phyloP scores from a whole-genome alignment of 2,797 vertebrate species.

The Micromesistius poutassou region DNA sequence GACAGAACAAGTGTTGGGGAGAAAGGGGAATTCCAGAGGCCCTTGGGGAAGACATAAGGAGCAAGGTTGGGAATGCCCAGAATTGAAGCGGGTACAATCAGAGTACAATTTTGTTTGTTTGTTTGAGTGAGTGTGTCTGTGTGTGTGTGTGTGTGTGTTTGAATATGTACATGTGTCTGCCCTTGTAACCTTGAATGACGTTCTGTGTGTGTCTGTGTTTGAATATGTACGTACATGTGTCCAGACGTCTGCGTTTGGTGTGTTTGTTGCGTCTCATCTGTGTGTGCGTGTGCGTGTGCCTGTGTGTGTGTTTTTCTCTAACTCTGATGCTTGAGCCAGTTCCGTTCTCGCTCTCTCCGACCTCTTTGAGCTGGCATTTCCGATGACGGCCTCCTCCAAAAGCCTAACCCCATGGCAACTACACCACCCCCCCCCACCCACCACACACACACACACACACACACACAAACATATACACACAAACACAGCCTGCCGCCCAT shows the following conservation, averaged over 20 bases:
- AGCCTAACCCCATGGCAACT: constrained; percentile 74
- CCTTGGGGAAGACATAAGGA: constrained; percentile 30
- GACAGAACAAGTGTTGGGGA: constrained; percentile 7
- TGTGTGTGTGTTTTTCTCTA: constrained; percentile 52
- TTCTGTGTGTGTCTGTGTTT: not conserved
- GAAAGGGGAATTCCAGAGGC: constrained; percentile 24
- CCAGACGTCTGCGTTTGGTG: not conserved
- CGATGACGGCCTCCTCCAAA: constrained; percentile 41
- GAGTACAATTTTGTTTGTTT: constrained; percentile 9
- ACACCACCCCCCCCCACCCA: constrained; percentile 69
- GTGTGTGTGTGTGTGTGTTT: not conserved
- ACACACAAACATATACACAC: not conserved
- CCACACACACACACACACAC: not conserved
- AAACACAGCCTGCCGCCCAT: too few relatives aligned
- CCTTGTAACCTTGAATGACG: not conserved
- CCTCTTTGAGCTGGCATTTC: constrained; percentile 67
- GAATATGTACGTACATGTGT: not conserved
- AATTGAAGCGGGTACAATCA: constrained; percentile 15
- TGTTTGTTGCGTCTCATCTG: constrained; percentile 6
- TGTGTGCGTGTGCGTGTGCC: constrained; percentile 3
- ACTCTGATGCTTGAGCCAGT: constrained; percentile 49
- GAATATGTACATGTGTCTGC: not conserved
- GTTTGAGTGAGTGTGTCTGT: constrained; percentile 5
- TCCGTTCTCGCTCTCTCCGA: not conserved
- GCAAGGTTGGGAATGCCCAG: constrained; percentile 41